phyloP scores from a whole-genome alignment of 2,113 vertebrate genomes.

The Hemiprocne comata region DNA sequence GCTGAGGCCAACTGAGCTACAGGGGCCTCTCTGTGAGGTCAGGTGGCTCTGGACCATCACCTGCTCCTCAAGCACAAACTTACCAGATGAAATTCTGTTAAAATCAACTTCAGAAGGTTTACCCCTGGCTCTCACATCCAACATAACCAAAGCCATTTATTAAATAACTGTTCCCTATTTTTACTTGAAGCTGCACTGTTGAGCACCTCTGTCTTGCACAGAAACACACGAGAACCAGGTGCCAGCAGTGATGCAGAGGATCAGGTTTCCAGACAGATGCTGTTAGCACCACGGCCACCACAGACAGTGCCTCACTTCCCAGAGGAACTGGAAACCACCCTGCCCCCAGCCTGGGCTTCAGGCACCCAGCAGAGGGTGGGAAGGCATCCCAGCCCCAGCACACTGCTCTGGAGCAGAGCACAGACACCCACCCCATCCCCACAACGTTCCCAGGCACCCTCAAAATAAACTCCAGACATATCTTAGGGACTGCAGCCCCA shows the following conservation, averaged over 20 bases:
- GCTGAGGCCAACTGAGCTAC: background rate
- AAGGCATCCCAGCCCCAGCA: background rate
- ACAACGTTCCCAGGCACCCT: background rate
- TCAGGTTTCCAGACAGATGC: background rate
- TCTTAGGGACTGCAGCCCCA: background rate
- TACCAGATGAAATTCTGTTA: background rate
- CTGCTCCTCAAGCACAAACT: background rate
- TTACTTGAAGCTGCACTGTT: background rate
- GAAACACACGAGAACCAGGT: background rate
- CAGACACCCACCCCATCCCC: background rate
- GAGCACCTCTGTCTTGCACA: background rate
- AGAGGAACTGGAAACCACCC: background rate
- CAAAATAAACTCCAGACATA: background rate
- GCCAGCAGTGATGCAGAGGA: accelerated
- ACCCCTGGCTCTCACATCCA: background rate
- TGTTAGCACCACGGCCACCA: too few species aligned
- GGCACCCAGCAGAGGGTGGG: background rate
- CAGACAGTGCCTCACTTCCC: background rate
- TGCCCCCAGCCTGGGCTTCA: too few species aligned
- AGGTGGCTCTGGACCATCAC: background rate
- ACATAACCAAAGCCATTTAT: accelerated
- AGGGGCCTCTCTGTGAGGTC: background rate
- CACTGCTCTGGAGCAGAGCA: too few species aligned
- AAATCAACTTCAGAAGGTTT: background rate
- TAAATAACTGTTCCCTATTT: background rate